phyloP scores from a whole-genome alignment of 2,113 vertebrate genomes.

The Epinephelus moara region DNA sequence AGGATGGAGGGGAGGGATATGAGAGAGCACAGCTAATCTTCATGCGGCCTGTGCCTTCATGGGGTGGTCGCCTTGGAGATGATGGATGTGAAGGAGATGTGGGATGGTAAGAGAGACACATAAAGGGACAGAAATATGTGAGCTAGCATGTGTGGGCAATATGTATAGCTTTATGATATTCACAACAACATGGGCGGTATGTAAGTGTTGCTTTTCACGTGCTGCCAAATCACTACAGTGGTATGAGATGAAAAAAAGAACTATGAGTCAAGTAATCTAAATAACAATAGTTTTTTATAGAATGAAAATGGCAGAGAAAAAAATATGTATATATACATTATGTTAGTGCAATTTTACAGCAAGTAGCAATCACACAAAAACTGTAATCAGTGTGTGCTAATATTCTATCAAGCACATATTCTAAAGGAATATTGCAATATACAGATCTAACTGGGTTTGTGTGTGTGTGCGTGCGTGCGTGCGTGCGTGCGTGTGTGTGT shows the following conservation, averaged over 20 bases:
- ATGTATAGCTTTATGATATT: not conserved
- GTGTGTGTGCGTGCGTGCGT: not conserved
- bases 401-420: slow-evolving; percentile 24
- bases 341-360: not conserved
- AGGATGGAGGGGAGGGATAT: slow-evolving; percentile 14
- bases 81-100: slow-evolving; percentile 63
- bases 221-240: not conserved
- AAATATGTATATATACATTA: not conserved
- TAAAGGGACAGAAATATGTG: slow-evolving; percentile 41
- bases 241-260: not conserved
- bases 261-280: not conserved
- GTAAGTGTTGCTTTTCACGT: slow-evolving; percentile 25
- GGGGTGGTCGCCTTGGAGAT: slow-evolving; percentile 65
- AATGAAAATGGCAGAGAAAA: not conserved
- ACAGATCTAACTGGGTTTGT: not conserved
- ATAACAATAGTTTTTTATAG: not conserved
- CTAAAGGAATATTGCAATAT: slow-evolving; percentile 27
- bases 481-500: slow-evolving; percentile 5
- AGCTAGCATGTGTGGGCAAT: not conserved
- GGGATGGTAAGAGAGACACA: slow-evolving; percentile 35
- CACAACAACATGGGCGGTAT: not conserved
- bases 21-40: slow-evolving; percentile 61
- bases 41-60: slow-evolving; percentile 49
- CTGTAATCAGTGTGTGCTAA: slow-evolving; percentile 29
- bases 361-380: slow-evolving; percentile 8